Evolutionary conservation across 1,140 invertebrate genomes (phyloP), one percentile per base, ranked within the genome.

Genomic region (Listronotus bonariensis): DNA sequence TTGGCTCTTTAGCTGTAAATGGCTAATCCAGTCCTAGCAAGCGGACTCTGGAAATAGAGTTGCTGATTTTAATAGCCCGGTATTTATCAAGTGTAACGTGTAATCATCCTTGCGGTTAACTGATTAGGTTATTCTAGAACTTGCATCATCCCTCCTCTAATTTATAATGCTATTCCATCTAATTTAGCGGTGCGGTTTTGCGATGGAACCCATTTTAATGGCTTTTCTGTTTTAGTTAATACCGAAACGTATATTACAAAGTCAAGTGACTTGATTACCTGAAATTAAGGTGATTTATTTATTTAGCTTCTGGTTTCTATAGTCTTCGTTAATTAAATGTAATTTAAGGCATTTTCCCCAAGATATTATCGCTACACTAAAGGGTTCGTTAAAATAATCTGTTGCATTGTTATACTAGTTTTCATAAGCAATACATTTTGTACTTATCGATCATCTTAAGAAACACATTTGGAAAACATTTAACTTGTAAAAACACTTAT

Each of bases 131-230:
- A 72, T 72, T 72, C 71, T 67, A 58, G 48, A 66, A 45, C 71
- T 72, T 72, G 71, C 68, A 68, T 71, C 69, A 70, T 65, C 66
- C 53, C 67, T 51, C 58, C 62, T 48, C 63, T 68, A 71, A 72
- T 72, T 72, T 72, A 72, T 72, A 68, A 71, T 71, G 66, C 71
- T 65, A 71, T 71, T 72, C 71, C 67, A 67, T 71, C 69, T 71
- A 72, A 72, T 72, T 72, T 72, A 71, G 62, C 48, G 69, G 66
- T 57, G 63, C 55, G 67, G 69, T 69, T 63, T 66, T 58, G 58
- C 60, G 63, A 65, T 65, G 68, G 56, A 68, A 53, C 62, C 62
- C 67, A 68, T 72, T 72, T 69, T 67, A 69, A 71, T 67, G 67
- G 69, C 55, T 69, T 68, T 72, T 70, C 71, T 67, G 64, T 67